Evolutionary conservation across 2,113 vertebrate species (phyloP), one percentile per base, ranked within the genome.

Genomic region (Cricetomys ansorgei): DNA sequence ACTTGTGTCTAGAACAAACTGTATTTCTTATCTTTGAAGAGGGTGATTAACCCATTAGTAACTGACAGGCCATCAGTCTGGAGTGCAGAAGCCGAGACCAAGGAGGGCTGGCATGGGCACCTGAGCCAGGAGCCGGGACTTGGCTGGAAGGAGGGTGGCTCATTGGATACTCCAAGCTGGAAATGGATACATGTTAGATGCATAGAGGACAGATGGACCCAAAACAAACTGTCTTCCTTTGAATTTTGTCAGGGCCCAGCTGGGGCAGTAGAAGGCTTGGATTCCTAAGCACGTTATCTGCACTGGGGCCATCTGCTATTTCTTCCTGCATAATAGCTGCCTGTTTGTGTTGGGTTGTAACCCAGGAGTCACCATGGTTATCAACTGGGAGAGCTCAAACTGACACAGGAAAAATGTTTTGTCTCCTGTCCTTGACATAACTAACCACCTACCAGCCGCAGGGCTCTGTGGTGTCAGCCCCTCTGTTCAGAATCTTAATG

Each of bases 391-490:
- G 95, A 96, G 97, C 95, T 97, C 96, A 97, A 40, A 95, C 76
- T 96, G 96, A 59, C 97, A 91, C 97, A 45, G 97, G 97, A 98
- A 98, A 98, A 96, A 86, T 95, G 96, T 91, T 98, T 98, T 97
- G 96, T 98, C 98, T 97, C 64, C 94, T 94, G 98, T 98, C 98
- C 99, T 98, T 99, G 99, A 98, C 98, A 98, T 97, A 97, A 97
- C 94, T 97, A 97, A 95, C 96, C 95, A 93, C 97, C 95, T 96
- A 85, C 96, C 98, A 98, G 97, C 16, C 11, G 81, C 65, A 80
- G 88, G 59, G 85, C 50, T 97, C 97, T 94, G 97, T 96, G 76
- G 95, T 88, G 96, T 50, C 37, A 92, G 91, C 93, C 94, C 96
- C 89, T 81, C 97, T 98, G 94, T 98, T 98, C 94, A 92, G 95